Evolutionary conservation across 2,797 vertebrate genomes (phyloP), one percentile per base, ranked within the genome.

Genomic region (Cyclura pinguis): DNA sequence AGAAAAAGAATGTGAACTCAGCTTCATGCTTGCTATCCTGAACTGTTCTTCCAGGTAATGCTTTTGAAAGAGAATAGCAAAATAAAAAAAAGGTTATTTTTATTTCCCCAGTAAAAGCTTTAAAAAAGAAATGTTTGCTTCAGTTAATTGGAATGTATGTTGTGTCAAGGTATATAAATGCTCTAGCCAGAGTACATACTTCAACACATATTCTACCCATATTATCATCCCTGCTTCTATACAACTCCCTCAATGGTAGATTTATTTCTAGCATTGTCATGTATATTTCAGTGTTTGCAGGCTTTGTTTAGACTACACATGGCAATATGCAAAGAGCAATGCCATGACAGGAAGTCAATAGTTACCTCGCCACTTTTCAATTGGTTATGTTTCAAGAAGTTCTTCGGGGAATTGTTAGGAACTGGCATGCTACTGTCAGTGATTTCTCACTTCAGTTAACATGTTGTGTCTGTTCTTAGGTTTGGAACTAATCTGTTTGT

Each of bases 291-390:
- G 7, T 62, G 74, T 47, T 78, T 18, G 16, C 38, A 64, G 9
- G 42, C n/a, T 57, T n/a, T 13, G 42, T 32, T 64, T 64, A 80
- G 57, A 80, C 78, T 78, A 50, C 42, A 50, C 38, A 50, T 64
- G 55, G 52, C 38, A 50, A 32, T 62, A 24, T 24, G 77, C 85
- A 42, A 86, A 80, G 38, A 20, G 38, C 64, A 78, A 80, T 78
- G 22, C 57, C 59, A 67, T 64, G 38, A 78, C 74, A 87, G 55
- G 76, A 87, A 87, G 16, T 87, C 86, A 87, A 67, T 87, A 47
- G 74, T 52, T 87, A 62, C 38, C 74, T 77, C 27, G 67, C 74
- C 86, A 67, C 74, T 80, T 87, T 87, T 32, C 74, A 87, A 87
- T 59, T n/a, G 74, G 52, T 73, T 76, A 76, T 59, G 85, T 86